Percentiles rank a stretch among this genome's conserved stretches.
These are phyloP conservation scores for Odontesthes bonariensis DNA, from an alignment of 2,113 vertebrate species.

Conservation along the genomic window DNA sequence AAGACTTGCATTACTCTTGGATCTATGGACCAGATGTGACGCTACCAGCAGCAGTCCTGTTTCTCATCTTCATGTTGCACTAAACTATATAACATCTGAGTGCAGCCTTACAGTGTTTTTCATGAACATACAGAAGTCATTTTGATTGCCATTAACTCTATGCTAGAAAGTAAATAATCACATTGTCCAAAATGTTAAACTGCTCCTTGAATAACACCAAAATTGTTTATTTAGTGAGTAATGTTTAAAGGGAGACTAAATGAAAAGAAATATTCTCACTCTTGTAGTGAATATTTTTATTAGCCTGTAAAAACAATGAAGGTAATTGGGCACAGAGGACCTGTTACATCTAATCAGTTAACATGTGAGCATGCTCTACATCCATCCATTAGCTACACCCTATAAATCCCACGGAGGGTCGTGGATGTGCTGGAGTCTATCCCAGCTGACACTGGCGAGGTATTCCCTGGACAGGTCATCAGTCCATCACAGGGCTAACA, in stretches of 20 bases:
- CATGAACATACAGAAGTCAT: background rate
- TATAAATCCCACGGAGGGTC: slow-evolving; percentile 5
- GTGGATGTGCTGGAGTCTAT: background rate
- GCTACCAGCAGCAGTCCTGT: background rate
- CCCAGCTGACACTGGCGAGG: background rate
- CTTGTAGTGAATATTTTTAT: slow-evolving; percentile 7
- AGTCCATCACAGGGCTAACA: background rate
- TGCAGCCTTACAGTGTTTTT: background rate
- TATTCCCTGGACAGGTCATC: background rate
- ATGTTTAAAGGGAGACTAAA: background rate
- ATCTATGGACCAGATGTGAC: background rate
- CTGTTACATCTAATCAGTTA: background rate
- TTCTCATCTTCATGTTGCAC: background rate
- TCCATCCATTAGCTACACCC: slow-evolving; percentile 1
- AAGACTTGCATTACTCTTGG: background rate
- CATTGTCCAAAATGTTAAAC: background rate
- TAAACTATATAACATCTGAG: slow-evolving; percentile 3
- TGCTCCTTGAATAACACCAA: background rate
- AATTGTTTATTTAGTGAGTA: background rate
- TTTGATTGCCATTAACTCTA: background rate
- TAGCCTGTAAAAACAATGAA: background rate
- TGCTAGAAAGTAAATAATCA: slow-evolving; percentile 3
- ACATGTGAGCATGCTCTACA: background rate
- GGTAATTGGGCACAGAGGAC: background rate
- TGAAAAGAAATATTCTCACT: background rate